Base-by-base conservation (phyloP, 2,888 invertebrate genomes). In the Himalopsyche tibetana region DNA sequence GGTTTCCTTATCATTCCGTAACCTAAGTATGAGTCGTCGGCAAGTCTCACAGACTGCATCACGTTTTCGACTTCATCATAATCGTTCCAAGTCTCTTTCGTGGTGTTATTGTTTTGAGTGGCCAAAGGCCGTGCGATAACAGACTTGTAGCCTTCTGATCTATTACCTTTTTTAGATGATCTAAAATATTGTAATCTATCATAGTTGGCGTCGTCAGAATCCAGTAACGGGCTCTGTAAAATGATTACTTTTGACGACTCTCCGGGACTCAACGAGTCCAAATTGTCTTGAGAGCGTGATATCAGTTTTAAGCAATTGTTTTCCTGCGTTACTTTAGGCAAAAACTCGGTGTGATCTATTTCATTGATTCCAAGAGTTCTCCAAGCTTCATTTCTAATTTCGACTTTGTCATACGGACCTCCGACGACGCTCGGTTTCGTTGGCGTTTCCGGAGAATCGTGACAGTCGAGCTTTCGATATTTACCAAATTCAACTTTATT, bases 161-260 rank as follows among this genome's bases (percentile, higher is more conserved):
- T 94, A 90, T 94, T 94, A 17, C 93, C 90, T 91, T 95, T 96
- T 89, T 95, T 95, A 86, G 96, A 95, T 0, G 96, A 96, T 15
- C 96, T 96, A 90, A 97, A 96, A 90, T 96, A 96, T 90, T 97
- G 96, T 86, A 97, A 91, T 87, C 96, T 95, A 91, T 97, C 97
- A 91, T 97, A 97, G 90, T 95, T 95, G 87, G 94, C 93, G 90
- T 94, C 93, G 88, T 93, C 93, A 38, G 93, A 93, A 85, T 92
- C 93, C 36, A 93, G 91, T 69, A 91, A 91, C 85, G 93, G 92
- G 89, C 92, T 93, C 12, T 93, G 93, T 86, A 93, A 90, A n/a
- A 94, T 92, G 84, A 94, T 94, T 56, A 95, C 93, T 90, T 94
- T 92, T 11, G 94, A 93, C 40, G 93, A 91, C 89, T 93, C 93